Conservation (phyloP, 1,140 invertebrate genomes). For the Drosophila jambulina region DNA sequence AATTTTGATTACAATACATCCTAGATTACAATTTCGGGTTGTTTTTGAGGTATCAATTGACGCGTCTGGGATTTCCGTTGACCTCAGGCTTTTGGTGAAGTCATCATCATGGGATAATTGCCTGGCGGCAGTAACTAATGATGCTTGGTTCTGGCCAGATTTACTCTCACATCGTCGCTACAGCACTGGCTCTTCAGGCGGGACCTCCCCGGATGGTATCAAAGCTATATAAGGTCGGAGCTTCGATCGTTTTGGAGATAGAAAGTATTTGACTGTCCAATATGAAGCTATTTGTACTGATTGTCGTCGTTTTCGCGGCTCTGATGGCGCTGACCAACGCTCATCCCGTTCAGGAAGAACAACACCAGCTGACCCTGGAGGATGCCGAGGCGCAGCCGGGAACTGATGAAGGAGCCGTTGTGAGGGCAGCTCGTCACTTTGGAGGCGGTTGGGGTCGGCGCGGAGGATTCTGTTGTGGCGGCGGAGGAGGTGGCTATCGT, state of each 20-base stretch:
- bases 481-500: slow-evolving; percentile 40
- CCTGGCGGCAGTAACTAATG: slow-evolving; percentile 55
- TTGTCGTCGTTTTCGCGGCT: slow-evolving; percentile 23
- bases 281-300: slow-evolving; percentile 59
- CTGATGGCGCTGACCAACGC: slow-evolving; percentile 24
- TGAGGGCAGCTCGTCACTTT: slow-evolving; percentile 45
- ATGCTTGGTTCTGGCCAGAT: slow-evolving; percentile 29
- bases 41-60: slow-evolving; percentile 2
- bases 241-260: slow-evolving; percentile 12
- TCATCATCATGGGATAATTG: slow-evolving; percentile 57
- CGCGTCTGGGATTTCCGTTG: slow-evolving; percentile 48
- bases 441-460: slow-evolving; percentile 37
- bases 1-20: not conserved
- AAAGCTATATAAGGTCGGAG: slow-evolving; percentile 53
- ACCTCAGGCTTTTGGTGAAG: slow-evolving; percentile 45
- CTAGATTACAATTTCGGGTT: not conserved
- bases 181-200: slow-evolving; percentile 10
- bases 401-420: slow-evolving; percentile 36
- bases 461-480: slow-evolving; percentile 25
- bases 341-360: slow-evolving; percentile 44
- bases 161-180: not conserved
- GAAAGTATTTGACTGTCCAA: slow-evolving; percentile 46
- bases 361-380: slow-evolving; percentile 43
- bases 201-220: slow-evolving; percentile 42
- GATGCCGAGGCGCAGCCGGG: slow-evolving; percentile 49